Evolutionary conservation across 2,797 vertebrate species (phyloP).

Genomic region (Caiman crocodilus): DNA sequence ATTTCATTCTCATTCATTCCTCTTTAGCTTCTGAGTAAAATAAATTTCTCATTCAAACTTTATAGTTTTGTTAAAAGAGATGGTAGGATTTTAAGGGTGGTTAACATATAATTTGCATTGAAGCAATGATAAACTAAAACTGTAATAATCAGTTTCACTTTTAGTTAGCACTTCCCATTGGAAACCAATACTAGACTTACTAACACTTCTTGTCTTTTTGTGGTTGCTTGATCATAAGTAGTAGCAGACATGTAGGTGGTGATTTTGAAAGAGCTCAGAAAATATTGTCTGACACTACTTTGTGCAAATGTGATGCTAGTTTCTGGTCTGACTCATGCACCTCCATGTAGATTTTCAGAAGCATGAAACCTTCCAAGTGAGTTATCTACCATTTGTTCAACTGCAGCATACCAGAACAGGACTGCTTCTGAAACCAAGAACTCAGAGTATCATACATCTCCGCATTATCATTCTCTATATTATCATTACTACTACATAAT

Average conservation of each 20-base stretch:
- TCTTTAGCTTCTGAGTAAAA: not conserved
- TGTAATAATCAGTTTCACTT: not conserved
- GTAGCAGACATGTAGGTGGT: not conserved
- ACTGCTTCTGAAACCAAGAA: not conserved
- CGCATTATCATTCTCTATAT: too few relatives aligned
- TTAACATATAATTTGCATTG: not conserved
- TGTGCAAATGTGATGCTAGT: rapidly evolving
- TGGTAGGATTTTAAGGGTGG: not conserved
- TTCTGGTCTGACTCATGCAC: rapidly evolving
- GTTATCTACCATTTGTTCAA: not conserved
- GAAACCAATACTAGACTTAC: not conserved
- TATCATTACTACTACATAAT: too few relatives aligned
- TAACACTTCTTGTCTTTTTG: not conserved
- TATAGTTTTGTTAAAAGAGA: rapidly evolving
- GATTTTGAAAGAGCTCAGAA: rapidly evolving
- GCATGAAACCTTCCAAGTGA: rapidly evolving
- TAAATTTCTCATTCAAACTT: rapidly evolving
- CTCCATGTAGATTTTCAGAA: not conserved
- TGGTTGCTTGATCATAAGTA: not conserved
- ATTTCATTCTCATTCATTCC: rapidly evolving
- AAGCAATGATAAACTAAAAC: too few relatives aligned
- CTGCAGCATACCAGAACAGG: not conserved
- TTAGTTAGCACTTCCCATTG: not conserved
- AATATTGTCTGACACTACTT: not conserved
- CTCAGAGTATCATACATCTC: too few relatives aligned